Evolutionary conservation across 2,797 vertebrate species (phyloP), one percentile per base, ranked within the genome.

Genomic region (Chlorospingus flavigularis): DNA sequence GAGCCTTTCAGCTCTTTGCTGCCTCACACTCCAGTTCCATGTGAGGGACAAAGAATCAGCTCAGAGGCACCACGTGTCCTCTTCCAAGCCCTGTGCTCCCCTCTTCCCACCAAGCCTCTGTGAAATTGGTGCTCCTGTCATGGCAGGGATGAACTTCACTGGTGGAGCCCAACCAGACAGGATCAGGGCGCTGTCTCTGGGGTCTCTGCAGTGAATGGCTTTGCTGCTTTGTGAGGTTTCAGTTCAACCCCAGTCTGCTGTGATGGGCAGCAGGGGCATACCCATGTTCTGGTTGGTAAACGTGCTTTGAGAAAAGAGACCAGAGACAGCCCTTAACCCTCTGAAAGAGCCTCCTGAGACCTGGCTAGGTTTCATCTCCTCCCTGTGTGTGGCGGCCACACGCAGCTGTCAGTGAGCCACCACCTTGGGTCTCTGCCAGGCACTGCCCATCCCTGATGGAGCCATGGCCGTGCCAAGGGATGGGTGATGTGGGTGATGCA

Each of bases 251-350:
- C 17, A 9, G 1, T 10, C 24, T 25, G 28, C 33, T 90, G 8
- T 6, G 25, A 9, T 40, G 39, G 5, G 20, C 8, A 58, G 50
- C 40, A 33, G 50, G 16, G 20, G 6, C 0, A 0, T 26, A 7
- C 26, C 65, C 11, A 0, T 5, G 1, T 33, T 85, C 55, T 66
- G 63, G 2, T 14, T 83, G 78, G 48, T 54, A 14, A 48, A 47
- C 1, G 62, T 21, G 37, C 18, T 39, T 73, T 60, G 75, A 43
- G 62, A 58, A 78, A 63, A 37, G 65, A 77, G 40, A 40, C 30
- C 53, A 30, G 67, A 67, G 81, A 12, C 39, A 74, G 37, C 48
- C 45, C 21, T 63, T 24, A 40, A 15, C 54, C 42, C 43, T 39
- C 62, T 55, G 63, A 51, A 60, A 50, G 7, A 6, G 2, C 7